Percentiles rank a stretch among this genome's conserved stretches.
phyloP scores from a whole-genome alignment of 1,140 invertebrate genomes.

The Drosophila burlai region DNA sequence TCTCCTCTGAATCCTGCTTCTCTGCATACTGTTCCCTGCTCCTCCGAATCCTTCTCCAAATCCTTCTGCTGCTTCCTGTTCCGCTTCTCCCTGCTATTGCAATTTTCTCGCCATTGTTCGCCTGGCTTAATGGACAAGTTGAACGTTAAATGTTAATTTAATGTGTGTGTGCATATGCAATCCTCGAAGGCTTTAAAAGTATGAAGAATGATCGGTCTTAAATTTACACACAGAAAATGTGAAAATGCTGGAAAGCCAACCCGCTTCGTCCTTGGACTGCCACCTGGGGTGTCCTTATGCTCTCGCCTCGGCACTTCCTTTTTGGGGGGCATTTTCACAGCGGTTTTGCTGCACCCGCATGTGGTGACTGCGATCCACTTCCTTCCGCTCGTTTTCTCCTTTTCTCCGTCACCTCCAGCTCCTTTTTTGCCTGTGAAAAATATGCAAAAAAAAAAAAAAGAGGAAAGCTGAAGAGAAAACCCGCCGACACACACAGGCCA shows the following conservation, averaged over 20 bases:
- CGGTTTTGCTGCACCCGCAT: slow-evolving; percentile 53
- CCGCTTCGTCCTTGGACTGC: not conserved
- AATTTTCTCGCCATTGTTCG: slow-evolving; percentile 16
- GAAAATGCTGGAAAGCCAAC: slow-evolving; percentile 24
- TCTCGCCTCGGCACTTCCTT: slow-evolving; percentile 58
- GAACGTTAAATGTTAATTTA: slow-evolving; percentile 50
- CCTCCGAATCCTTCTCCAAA: not conserved
- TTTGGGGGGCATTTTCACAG: slow-evolving; percentile 65
- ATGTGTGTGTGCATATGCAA: slow-evolving; percentile 16
- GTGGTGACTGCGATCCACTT: slow-evolving; percentile 23
- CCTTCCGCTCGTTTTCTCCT: slow-evolving; percentile 20
- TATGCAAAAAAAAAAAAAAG: slow-evolving; percentile 19
- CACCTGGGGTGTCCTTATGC: slow-evolving; percentile 30
- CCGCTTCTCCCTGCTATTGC: not conserved
- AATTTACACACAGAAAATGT: slow-evolving; percentile 34
- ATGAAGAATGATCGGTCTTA: not conserved
- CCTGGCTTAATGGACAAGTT: slow-evolving; percentile 46
- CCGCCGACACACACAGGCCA: slow-evolving; percentile 43
- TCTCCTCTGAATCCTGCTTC: not conserved
- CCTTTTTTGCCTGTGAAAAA: slow-evolving; percentile 15
- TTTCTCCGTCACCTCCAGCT: slow-evolving; percentile 11
- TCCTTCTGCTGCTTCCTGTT: not conserved
- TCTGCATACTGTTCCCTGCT: not conserved
- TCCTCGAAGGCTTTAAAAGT: not conserved
- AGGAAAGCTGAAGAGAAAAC: not conserved